Evolutionary conservation across 2,113 vertebrate species (phyloP).

Genomic region (Crotalus helleri): DNA sequence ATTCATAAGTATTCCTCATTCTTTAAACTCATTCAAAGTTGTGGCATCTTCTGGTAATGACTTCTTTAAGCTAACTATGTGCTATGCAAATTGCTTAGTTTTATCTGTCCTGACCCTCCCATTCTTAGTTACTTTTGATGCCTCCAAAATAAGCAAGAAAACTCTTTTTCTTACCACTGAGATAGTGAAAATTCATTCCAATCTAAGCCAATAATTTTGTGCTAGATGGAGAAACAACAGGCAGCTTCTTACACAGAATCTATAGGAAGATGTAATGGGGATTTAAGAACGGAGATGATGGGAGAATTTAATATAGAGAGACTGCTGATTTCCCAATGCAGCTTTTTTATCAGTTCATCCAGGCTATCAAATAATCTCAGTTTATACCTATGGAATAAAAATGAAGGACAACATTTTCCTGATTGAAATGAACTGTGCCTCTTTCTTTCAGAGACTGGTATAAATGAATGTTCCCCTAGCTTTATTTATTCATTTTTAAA

Average conservation of each 20-base stretch:
- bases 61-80: background rate
- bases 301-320: background rate
- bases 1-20: background rate
- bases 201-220: background rate
- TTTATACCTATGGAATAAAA: background rate
- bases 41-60: background rate
- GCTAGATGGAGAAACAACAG: background rate
- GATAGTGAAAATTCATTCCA: background rate
- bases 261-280: background rate
- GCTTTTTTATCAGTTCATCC: background rate
- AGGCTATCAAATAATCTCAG: background rate
- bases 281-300: background rate
- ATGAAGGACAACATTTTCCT: background rate
- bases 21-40: background rate
- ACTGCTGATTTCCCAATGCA: background rate
- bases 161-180: background rate
- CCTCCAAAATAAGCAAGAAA: background rate
- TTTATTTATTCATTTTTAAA: background rate
- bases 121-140: background rate
- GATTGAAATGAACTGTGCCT: background rate
- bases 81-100: background rate
- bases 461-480: background rate
- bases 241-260: background rate
- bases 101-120: background rate
- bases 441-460: background rate